phyloP scores from a whole-genome alignment of 2,888 invertebrate species.

The Tolmerus cingulatus region DNA sequence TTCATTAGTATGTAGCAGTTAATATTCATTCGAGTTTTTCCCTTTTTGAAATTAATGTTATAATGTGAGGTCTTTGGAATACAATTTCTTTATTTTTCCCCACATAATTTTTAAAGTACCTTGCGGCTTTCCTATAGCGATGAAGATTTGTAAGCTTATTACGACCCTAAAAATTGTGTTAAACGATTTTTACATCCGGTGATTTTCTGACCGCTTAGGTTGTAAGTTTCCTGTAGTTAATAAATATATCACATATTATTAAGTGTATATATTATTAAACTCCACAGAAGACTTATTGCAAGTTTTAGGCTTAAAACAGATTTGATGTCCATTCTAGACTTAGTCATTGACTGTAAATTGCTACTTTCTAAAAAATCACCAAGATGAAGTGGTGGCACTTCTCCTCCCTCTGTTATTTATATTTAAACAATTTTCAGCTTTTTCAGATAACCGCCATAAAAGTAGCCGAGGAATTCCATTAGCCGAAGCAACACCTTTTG shows the following conservation, averaged over 20 bases:
- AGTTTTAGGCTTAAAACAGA: too few relatives aligned
- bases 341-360: not conserved
- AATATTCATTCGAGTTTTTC: not conserved
- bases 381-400: not conserved
- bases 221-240: not conserved
- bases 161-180: not conserved
- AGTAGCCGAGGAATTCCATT: not conserved
- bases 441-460: not conserved
- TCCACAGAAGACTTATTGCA: not conserved
- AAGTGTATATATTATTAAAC: too few relatives aligned
- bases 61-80: not conserved
- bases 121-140: not conserved
- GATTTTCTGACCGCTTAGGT: not conserved
- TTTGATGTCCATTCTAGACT: not conserved
- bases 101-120: not conserved
- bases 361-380: not conserved
- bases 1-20: not conserved
- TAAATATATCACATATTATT: not conserved
- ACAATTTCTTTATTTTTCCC: not conserved
- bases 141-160: not conserved
- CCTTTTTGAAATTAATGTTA: not conserved
- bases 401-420: not conserved
- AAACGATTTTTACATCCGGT: not conserved
- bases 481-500: not conserved
- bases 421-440: not conserved